phyloP scores from a whole-genome alignment of 2,113 vertebrate genomes.

The Brachypteracias leptosomus region DNA sequence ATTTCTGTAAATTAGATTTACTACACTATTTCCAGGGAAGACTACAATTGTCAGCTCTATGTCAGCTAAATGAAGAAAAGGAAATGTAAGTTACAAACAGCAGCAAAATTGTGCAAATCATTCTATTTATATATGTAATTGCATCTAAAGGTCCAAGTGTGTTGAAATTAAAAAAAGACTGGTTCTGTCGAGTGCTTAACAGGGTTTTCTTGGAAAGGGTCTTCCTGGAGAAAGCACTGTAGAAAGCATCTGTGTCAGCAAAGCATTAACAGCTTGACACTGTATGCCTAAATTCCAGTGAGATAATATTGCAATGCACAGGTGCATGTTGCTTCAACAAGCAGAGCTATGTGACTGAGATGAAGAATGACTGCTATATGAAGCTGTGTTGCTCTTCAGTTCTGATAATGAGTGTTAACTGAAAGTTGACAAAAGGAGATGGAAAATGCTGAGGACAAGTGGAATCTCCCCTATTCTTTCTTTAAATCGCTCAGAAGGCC shows the following conservation, averaged over 20 bases:
- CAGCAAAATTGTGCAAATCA: slow-evolving; percentile 27
- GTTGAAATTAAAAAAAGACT: slow-evolving; percentile 50
- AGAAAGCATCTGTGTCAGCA: neutral
- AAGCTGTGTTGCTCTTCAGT: neutral
- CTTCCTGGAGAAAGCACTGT: neutral
- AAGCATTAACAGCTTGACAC: neutral
- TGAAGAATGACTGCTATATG: neutral
- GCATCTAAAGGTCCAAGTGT: slow-evolving; percentile 5
- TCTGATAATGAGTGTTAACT: neutral
- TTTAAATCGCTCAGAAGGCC: neutral
- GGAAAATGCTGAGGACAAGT: neutral
- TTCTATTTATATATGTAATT: slow-evolving; percentile 46
- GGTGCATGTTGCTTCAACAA: neutral
- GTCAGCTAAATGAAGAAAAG: slow-evolving; percentile 46
- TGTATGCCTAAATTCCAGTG: neutral
- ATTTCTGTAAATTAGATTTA: slow-evolving; percentile 26
- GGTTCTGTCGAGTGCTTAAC: slow-evolving; percentile 26
- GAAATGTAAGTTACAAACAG: slow-evolving; percentile 44
- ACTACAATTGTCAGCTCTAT: slow-evolving; percentile 35
- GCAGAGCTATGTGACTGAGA: neutral
- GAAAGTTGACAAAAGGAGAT: neutral
- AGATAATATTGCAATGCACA: neutral
- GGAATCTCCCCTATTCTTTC: neutral
- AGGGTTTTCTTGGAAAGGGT: slow-evolving; percentile 14
- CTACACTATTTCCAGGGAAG: neutral